A percentile compares a stretch with the other conserved stretches of the same genome.
Conservation (phyloP, 2,797 vertebrate genomes). For the Rhynchotus rufescens region DNA sequence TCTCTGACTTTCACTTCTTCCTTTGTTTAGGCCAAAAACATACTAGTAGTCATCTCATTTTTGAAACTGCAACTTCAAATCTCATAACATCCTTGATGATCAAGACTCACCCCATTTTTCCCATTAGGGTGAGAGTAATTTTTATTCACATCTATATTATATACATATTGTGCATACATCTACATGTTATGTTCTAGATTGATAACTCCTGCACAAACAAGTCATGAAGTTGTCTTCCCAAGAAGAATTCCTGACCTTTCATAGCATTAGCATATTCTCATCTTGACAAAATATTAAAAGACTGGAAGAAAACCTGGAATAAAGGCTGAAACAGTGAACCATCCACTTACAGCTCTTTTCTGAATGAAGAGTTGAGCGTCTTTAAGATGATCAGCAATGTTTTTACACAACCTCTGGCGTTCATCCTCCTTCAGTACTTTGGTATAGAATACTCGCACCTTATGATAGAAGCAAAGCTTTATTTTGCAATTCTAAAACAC, state of each 20-base stretch:
- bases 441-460: slow-evolving; percentile 90
- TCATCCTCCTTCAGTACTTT: slow-evolving; percentile 89
- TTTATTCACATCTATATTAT: neutral
- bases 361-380: slow-evolving; percentile 94
- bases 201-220: neutral
- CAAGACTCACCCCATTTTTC: neutral
- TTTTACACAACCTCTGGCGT: slow-evolving; percentile 88
- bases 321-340: neutral
- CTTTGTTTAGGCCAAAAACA: neutral
- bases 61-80: neutral
- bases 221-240: neutral
- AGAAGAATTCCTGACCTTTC: neutral
- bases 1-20: neutral
- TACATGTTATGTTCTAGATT: neutral
- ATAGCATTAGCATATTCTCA: neutral
- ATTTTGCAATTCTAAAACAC: neutral
- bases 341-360: slow-evolving; percentile 87
- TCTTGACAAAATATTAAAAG: neutral
- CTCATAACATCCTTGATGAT: neutral
- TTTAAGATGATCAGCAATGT: slow-evolving; percentile 88
- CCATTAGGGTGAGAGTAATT: neutral
- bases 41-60: neutral
- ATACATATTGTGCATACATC: neutral
- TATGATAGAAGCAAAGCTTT: neutral
- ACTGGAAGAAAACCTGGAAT: neutral